These are phyloP conservation scores for Aphrophora alni DNA, from an alignment of 2,888 invertebrate species.

Conservation along the genomic window DNA sequence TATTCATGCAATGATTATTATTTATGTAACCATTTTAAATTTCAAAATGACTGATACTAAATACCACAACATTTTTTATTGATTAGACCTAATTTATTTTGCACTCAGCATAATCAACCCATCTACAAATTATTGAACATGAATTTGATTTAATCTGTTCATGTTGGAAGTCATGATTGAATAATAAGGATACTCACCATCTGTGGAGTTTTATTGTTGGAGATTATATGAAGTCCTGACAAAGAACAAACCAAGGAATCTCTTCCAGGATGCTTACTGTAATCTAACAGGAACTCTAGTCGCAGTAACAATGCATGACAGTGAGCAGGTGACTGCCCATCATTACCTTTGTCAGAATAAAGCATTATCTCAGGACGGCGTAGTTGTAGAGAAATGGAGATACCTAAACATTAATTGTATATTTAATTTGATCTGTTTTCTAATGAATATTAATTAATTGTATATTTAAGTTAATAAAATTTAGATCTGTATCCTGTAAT, in stretches of 20 bases:
- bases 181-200: conserved; percentile 33
- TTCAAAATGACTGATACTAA: no score
- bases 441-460: background rate
- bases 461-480: no score
- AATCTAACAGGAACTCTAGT: conserved; percentile 73
- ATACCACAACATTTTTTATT: no score
- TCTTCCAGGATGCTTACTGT: conserved; percentile 69
- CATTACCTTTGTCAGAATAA: conserved; percentile 59
- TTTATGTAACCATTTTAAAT: no score
- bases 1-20: no score
- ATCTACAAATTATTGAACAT: no score
- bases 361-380: conserved; percentile 80
- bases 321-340: conserved; percentile 58
- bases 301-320: conserved; percentile 71
- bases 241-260: conserved; percentile 69
- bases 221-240: conserved; percentile 67
- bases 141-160: no score
- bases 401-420: no score
- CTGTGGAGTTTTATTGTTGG: conserved; percentile 54
- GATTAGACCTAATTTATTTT: no score
- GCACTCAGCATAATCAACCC: no score
- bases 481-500: no score
- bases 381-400: conserved; percentile 74
- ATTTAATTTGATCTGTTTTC: background rate
- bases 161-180: no score